Percentiles rank a stretch among this genome's conserved stretches.
Conservation (phyloP, 2,888 invertebrate genomes). For the Nephrotoma appendiculata region DNA sequence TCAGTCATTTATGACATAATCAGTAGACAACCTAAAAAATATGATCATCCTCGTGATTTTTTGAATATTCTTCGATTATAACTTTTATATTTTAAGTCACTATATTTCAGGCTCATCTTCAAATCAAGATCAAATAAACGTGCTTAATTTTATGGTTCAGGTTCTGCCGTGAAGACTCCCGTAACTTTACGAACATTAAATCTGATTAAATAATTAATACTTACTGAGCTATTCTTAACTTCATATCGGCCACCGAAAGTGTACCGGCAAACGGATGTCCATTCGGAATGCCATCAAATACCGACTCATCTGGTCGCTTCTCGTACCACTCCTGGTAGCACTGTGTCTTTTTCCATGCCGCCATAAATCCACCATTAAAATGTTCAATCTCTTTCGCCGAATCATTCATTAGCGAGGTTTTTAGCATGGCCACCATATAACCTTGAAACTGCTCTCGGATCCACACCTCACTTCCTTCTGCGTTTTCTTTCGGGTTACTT, state of each 20-base stretch:
- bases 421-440: conserved; percentile 65
- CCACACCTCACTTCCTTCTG: conserved; percentile 93
- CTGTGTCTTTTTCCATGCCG: conserved; percentile 73
- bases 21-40: no score
- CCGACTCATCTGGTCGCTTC: conserved; percentile 45
- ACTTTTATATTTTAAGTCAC: background rate
- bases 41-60: no score
- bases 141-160: no score
- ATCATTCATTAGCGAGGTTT: conserved; percentile 54
- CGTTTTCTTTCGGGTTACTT: conserved; percentile 48
- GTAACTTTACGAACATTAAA: background rate
- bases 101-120: background rate
- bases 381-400: conserved; percentile 71
- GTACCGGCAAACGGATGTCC: conserved; percentile 94
- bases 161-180: no score
- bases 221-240: conserved; percentile 79
- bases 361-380: conserved; percentile 72
- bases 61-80: background rate
- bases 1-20: no score
- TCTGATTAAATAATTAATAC: conserved; percentile 23
- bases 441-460: conserved; percentile 85
- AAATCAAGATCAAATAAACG: no score
- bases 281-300: conserved; percentile 53
- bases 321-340: conserved; percentile 75
- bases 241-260: conserved; percentile 88